These are phyloP conservation scores for Sesia bembeciformis DNA, from an alignment of 2,888 invertebrate genomes.

Conservation along the genomic window DNA sequence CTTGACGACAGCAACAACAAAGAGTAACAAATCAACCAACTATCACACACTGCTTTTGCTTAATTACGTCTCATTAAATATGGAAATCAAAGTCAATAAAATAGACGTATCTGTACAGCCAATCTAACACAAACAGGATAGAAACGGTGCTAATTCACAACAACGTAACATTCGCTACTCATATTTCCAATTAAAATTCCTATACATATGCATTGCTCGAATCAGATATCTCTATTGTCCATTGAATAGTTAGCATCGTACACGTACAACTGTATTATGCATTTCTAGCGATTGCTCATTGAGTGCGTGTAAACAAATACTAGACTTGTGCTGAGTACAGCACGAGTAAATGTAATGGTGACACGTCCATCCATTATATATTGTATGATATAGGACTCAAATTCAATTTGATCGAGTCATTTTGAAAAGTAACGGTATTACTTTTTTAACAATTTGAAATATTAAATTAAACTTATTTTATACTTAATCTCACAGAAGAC, in stretches of 20 bases:
- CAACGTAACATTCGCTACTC: constrained; percentile 43
- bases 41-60: background rate
- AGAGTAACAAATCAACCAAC: background rate
- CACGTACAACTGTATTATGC: constrained; percentile 33
- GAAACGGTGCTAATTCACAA: constrained; percentile 40
- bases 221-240: constrained; percentile 68
- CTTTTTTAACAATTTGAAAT: no score
- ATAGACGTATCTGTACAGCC: constrained; percentile 20
- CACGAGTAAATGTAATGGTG: background rate
- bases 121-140: constrained; percentile 29
- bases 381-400: no score
- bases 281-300: constrained; percentile 46
- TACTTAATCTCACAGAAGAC: no score
- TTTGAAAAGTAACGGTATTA: no score
- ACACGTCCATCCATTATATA: no score
- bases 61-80: background rate
- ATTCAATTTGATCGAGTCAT: no score
- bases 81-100: background rate
- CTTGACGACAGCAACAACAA: no score
- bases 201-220: constrained; percentile 56
- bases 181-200: constrained; percentile 69
- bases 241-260: constrained; percentile 41
- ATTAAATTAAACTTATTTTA: no score
- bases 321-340: constrained; percentile 7
- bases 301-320: constrained; percentile 34